Percentiles rank a stretch among this genome's conserved stretches.
Evolutionary conservation across 2,888 invertebrate species (phyloP).

Genomic region (Thereva nobilitata): DNA sequence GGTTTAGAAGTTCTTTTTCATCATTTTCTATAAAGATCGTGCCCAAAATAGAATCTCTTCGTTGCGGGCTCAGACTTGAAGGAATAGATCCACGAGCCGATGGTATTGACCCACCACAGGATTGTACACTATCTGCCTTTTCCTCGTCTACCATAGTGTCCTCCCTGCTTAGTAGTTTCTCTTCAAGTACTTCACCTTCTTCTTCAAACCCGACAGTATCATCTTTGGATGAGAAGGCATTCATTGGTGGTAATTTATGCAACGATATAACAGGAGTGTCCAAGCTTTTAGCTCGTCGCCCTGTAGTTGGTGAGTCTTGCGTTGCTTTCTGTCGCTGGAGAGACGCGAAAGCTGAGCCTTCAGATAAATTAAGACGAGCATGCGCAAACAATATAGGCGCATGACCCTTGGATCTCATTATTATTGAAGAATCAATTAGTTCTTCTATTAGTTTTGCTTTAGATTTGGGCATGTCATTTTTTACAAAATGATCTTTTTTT

Average conservation of each 20-base stretch:
- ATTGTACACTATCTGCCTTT: slow-evolving; percentile 58
- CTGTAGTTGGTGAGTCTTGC: slow-evolving; percentile 72
- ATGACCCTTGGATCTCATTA: slow-evolving; percentile 71
- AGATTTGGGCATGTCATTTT: slow-evolving; percentile 48
- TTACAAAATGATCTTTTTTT: slow-evolving; percentile 41
- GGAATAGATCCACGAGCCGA: slow-evolving; percentile 49
- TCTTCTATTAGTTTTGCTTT: slow-evolving; percentile 68
- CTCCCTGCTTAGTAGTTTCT: slow-evolving; percentile 60
- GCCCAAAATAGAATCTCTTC: slow-evolving; percentile 55
- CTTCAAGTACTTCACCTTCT: slow-evolving; percentile 66
- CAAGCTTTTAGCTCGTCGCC: slow-evolving; percentile 79
- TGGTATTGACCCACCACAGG: slow-evolving; percentile 58
- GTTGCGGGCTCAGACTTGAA: slow-evolving; percentile 47
- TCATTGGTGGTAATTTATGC: slow-evolving; percentile 77
- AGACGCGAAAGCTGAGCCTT: slow-evolving; percentile 77
- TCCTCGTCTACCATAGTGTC: slow-evolving; percentile 62
- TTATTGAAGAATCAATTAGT: slow-evolving; percentile 68
- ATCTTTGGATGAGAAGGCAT: slow-evolving; percentile 86
- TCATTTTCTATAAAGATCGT: slow-evolving; percentile 64
- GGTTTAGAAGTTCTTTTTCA: slow-evolving; percentile 63
- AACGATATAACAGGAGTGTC: slow-evolving; percentile 83
- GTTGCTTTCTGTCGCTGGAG: slow-evolving; percentile 77
- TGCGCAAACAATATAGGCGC: slow-evolving; percentile 80
- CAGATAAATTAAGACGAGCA: slow-evolving; percentile 78
- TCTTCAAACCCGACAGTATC: slow-evolving; percentile 81